These are phyloP conservation scores for Drosophila ustulata DNA, from an alignment of 2,888 invertebrate genomes.

Conservation along the genomic window DNA sequence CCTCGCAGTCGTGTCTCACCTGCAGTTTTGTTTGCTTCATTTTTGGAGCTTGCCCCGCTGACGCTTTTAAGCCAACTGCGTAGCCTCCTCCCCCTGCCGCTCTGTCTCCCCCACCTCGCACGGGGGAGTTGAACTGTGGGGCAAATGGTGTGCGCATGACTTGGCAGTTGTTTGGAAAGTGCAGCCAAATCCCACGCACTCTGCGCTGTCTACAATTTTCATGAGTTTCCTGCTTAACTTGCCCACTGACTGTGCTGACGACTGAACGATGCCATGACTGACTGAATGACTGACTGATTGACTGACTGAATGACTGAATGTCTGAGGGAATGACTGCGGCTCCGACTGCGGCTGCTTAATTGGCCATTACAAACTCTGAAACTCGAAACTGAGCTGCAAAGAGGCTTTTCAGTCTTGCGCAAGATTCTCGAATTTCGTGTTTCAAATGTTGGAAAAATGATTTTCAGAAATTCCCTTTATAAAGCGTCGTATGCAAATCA, in stretches of 20 bases:
- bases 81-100: slow-evolving; percentile 55
- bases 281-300: slow-evolving; percentile 32
- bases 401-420: slow-evolving; percentile 61
- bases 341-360: slow-evolving; percentile 66
- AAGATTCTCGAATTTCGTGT: slow-evolving; percentile 54
- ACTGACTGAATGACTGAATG: slow-evolving; percentile 38
- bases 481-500: slow-evolving; percentile 70
- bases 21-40: slow-evolving; percentile 47
- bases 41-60: slow-evolving; percentile 35
- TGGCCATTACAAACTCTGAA: slow-evolving; percentile 66
- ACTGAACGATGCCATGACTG: slow-evolving; percentile 38
- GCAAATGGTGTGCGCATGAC: slow-evolving; percentile 63
- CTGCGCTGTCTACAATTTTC: slow-evolving; percentile 47
- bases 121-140: slow-evolving; percentile 9
- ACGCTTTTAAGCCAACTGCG: slow-evolving; percentile 57
- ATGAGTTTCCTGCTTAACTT: slow-evolving; percentile 67
- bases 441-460: slow-evolving; percentile 53
- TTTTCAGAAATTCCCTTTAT: slow-evolving; percentile 42
- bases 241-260: slow-evolving; percentile 38
- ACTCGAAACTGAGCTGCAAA: slow-evolving; percentile 42
- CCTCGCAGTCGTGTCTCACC: slow-evolving; percentile 32
- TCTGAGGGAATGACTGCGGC: slow-evolving; percentile 37
- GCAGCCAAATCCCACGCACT: slow-evolving; percentile 69
- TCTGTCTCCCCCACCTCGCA: neutral
- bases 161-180: slow-evolving; percentile 66